These are phyloP conservation scores for Morinoia aosen DNA, from an alignment of 2,888 invertebrate genomes.

Conservation along the genomic window DNA sequence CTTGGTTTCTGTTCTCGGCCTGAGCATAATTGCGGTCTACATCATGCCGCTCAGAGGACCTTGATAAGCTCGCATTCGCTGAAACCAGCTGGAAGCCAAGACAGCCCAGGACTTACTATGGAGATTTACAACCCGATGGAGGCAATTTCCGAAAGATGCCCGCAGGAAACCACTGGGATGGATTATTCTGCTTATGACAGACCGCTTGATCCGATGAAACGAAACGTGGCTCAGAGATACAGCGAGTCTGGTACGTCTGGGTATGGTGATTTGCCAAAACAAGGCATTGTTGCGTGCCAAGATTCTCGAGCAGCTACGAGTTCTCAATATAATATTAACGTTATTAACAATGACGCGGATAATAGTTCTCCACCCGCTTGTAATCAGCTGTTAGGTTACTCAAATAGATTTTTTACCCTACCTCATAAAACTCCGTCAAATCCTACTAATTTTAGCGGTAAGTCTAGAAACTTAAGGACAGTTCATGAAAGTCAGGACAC, in stretches of 20 bases:
- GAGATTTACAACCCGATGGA: constrained; percentile 44
- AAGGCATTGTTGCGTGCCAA: neutral
- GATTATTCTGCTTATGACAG: constrained; percentile 37
- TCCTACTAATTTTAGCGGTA: constrained; percentile 19
- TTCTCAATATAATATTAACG: constrained; percentile 39
- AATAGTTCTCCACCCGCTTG: neutral
- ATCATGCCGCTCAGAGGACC: neutral
- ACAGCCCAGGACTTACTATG: neutral
- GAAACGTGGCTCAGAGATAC: neutral
- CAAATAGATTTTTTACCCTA: constrained; percentile 52
- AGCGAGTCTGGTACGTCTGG: neutral
- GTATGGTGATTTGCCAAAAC: neutral
- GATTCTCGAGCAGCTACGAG: neutral
- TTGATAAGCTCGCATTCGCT: neutral
- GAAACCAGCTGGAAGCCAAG: neutral
- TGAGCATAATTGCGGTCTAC: constrained; percentile 34
- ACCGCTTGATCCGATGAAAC: constrained; percentile 7
- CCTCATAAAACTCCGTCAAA: constrained; percentile 49
- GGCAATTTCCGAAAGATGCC: constrained; percentile 46
- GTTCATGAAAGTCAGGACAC: neutral
- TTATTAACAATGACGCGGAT: constrained; percentile 12
- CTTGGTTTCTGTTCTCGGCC: neutral
- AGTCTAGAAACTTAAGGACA: neutral
- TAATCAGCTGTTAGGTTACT: constrained; percentile 45
- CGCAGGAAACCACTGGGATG: neutral